phyloP scores from a whole-genome alignment of 2,113 vertebrate genomes.

The Chaetodon trifascialis region DNA sequence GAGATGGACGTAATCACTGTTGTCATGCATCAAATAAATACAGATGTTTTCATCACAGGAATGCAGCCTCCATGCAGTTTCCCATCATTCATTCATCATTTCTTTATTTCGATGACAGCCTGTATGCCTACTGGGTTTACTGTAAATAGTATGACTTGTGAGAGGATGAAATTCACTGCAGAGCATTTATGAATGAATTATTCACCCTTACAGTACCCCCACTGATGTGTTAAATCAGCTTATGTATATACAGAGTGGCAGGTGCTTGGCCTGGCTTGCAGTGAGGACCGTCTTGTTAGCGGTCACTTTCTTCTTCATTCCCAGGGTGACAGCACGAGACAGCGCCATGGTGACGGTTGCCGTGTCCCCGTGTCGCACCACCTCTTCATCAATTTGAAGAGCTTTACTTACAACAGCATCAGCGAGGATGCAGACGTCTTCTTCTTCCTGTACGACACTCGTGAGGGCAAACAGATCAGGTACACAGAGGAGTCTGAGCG shows the following conservation, averaged over 20 bases:
- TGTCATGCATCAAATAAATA: background rate
- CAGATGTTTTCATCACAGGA: background rate
- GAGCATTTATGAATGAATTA: constrained; percentile 26
- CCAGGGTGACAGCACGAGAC: constrained; percentile 90
- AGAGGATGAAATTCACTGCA: constrained; percentile 19
- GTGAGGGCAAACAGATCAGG: constrained; percentile 98
- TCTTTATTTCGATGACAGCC: background rate
- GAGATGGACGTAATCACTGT: background rate
- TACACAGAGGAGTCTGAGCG: constrained; percentile 54
- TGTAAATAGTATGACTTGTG: constrained; percentile 22
- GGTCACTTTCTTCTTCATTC: constrained; percentile 52
- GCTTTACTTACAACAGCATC: constrained; percentile 98
- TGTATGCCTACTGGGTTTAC: background rate
- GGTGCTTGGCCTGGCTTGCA: constrained; percentile 17
- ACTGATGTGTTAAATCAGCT: constrained; percentile 36
- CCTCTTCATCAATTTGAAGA: constrained; percentile 96
- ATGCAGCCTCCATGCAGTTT: background rate
- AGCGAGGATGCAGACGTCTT: constrained; percentile 96
- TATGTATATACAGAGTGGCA: constrained; percentile 22
- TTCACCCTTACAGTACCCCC: background rate
- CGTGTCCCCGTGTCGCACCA: constrained; percentile 95
- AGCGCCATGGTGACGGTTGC: constrained; percentile 92
- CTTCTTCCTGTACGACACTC: constrained; percentile 94
- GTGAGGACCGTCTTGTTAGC: constrained; percentile 26
- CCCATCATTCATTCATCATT: constrained; percentile 15